These are phyloP conservation scores for Anabacerthia variegaticeps DNA, from an alignment of 2,797 vertebrate species.

Conservation along the genomic window DNA sequence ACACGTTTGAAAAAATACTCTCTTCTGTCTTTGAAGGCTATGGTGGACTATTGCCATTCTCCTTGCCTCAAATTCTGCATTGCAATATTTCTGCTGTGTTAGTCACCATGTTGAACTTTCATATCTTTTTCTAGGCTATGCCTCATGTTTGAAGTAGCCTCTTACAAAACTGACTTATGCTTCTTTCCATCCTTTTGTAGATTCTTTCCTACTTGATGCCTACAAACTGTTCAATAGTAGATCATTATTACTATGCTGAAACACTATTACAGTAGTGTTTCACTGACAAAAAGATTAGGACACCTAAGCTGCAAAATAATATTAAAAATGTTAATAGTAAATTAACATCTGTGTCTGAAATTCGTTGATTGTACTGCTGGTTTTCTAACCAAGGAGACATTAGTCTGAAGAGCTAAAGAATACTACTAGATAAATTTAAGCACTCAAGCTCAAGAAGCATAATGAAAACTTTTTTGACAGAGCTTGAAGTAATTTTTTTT, in stretches of 20 bases:
- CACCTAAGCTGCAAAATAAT: background rate
- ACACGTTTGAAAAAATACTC: background rate
- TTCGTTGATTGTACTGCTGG: background rate
- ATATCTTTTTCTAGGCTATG: background rate
- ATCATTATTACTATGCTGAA: background rate
- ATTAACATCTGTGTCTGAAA: background rate
- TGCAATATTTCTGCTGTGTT: background rate
- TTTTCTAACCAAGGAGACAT: background rate
- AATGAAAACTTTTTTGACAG: background rate
- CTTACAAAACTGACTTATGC: background rate
- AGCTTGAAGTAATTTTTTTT: background rate
- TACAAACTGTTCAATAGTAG: background rate
- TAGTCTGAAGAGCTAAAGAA: background rate
- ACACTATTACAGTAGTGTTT: background rate
- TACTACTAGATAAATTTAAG: background rate
- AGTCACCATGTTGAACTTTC: background rate
- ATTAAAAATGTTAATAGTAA: background rate
- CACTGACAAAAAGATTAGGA: background rate
- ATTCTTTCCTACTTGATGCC: background rate
- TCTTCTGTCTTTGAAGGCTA: background rate
- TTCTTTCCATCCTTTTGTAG: background rate
- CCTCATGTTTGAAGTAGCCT: background rate
- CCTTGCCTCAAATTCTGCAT: background rate
- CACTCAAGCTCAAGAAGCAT: background rate
- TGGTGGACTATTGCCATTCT: background rate